Evolutionary conservation across 2,888 invertebrate genomes (phyloP), one percentile per base, ranked within the genome.

Genomic region (Caenorhabditis imperialis): DNA sequence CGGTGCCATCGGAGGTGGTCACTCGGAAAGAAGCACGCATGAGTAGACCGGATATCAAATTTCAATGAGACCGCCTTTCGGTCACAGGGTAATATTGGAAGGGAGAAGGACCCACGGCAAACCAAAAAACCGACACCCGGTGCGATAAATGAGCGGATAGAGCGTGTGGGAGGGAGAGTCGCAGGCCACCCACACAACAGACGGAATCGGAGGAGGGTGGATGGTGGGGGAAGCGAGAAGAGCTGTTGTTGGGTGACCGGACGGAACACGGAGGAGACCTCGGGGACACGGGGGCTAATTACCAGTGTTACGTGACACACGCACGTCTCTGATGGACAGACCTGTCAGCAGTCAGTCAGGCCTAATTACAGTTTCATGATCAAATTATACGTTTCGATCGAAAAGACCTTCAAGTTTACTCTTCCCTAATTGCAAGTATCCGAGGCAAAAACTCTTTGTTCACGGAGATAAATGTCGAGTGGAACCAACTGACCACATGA

Each of bases 231-330:
- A 1, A 23, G 51, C 37, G 38, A 38, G 51, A 51, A 50, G 50
- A 38, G 51, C 51, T 14, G 35, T 10, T 30, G 44, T 48, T 47
- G 35, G 50, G 57, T 67, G 67, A 67, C 67, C 57, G 67, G 67
- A 57, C 57, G 57, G 67, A 57, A 67, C 67, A 45, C 50, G 27
- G 27, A 45, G 42, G 25, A 51, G 22, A 38, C n/a, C n/a, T n/a
- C n/a, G 33, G 23, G 33, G 25, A 10, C 16, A 14, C 37, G 51
- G 57, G 55, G 55, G 55, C 57, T 67, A 67, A 67, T 67, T 67
- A 67, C 67, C 51, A 67, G 27, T 67, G 67, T 67, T 67, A 67
- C 67, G 67, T 67, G 67, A 67, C 67, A 67, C 67, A 67, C 51
- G 57, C 67, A 57, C 67, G 51, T 67, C 50, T 50, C 57, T 67